These are phyloP conservation scores for Danio rerio DNA, from an alignment of 2,113 vertebrate genomes.

Conservation along the genomic window DNA sequence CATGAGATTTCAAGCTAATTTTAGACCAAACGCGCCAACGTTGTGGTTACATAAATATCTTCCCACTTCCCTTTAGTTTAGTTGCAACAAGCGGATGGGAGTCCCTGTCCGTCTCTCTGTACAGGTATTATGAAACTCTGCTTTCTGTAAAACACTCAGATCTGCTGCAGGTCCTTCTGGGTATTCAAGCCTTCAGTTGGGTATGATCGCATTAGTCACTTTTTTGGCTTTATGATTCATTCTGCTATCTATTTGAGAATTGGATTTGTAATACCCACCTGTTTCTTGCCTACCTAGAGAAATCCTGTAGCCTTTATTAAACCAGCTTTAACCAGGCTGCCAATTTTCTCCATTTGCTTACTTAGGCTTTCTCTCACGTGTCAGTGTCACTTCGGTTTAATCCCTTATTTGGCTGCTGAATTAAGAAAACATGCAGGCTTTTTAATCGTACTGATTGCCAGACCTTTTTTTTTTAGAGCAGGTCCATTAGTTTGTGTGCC, in stretches of 20 bases:
- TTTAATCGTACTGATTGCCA: slow-evolving; percentile 20
- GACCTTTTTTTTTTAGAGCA: not conserved
- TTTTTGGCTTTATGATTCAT: not conserved
- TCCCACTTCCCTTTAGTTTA: slow-evolving; percentile 55
- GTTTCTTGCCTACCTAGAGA: slow-evolving; percentile 2
- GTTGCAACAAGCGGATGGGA: slow-evolving; percentile 53
- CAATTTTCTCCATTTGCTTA: slow-evolving; percentile 37
- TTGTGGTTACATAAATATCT: slow-evolving; percentile 51
- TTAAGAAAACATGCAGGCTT: slow-evolving; percentile 2
- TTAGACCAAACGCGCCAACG: slow-evolving; percentile 10
- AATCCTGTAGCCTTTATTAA: slow-evolving; percentile 17
- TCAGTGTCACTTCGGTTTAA: slow-evolving; percentile 31
- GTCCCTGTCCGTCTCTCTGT: slow-evolving; percentile 40
- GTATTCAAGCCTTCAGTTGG: slow-evolving; percentile 22
- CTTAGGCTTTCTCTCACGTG: slow-evolving; percentile 20
- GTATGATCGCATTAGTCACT: not conserved
- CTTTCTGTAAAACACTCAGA: slow-evolving; percentile 14
- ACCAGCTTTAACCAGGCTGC: slow-evolving; percentile 32
- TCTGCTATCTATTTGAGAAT: not conserved
- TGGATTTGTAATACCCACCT: not conserved
- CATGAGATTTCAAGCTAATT: slow-evolving; percentile 29
- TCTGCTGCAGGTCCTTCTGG: not conserved
- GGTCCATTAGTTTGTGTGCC: not conserved
- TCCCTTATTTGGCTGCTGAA: slow-evolving; percentile 23
- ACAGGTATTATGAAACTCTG: slow-evolving; percentile 54